Conservation (phyloP, 2,797 vertebrate genomes). For the Picus viridis region DNA sequence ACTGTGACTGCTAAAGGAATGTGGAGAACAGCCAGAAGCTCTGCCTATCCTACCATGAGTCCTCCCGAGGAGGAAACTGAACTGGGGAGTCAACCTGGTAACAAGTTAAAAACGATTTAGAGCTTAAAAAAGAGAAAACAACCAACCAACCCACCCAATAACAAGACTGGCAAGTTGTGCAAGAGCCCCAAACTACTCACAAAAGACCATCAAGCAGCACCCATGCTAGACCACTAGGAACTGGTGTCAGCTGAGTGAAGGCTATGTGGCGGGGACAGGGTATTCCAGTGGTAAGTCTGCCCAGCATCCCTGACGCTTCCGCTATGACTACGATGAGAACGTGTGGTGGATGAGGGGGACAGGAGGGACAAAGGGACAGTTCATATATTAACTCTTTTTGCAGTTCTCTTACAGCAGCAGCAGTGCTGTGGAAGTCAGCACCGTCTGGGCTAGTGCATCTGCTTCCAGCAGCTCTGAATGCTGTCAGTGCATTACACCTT, state of each 20-base stretch:
- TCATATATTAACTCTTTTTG: conserved; percentile 34
- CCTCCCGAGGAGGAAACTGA: not conserved
- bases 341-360: not conserved
- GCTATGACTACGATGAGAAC: not conserved
- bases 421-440: conserved; percentile 44
- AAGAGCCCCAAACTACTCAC: conserved; percentile 48
- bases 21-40: conserved; percentile 6
- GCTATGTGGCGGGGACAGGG: conserved; percentile 9
- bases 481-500: conserved; percentile 60
- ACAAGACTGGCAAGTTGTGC: conserved; percentile 53
- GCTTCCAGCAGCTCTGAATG: conserved; percentile 61
- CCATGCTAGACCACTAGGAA: conserved; percentile 31
- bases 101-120: conserved; percentile 15
- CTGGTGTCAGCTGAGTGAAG: not conserved
- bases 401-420: conserved; percentile 68
- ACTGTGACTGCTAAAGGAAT: conserved; percentile 8
- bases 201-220: conserved; percentile 46
- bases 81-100: not conserved
- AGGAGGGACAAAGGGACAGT: conserved; percentile 7
- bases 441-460: conserved; percentile 45
- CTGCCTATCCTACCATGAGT: not conserved
- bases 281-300: conserved; percentile 54
- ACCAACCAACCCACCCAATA: not conserved
- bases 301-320: conserved; percentile 43
- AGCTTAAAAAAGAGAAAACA: not conserved